Conservation (phyloP, 2,797 vertebrate genomes). For the Eulemur albifrons region DNA sequence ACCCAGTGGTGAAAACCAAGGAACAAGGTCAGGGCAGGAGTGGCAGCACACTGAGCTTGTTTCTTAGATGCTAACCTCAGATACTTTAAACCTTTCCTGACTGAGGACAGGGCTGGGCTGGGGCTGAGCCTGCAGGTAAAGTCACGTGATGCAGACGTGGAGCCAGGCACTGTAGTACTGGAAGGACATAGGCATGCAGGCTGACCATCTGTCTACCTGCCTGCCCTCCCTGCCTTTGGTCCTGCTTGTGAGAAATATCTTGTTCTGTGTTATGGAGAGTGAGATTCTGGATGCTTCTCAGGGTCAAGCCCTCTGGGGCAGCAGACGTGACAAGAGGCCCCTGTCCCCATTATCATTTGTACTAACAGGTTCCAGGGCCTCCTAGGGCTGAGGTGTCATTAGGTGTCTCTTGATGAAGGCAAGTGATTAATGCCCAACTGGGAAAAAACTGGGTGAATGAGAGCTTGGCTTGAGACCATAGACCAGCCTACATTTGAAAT, state of each 20-base stretch:
- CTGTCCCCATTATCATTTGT: neutral
- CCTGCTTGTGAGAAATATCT: neutral
- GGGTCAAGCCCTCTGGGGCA: neutral
- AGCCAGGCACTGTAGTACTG: neutral
- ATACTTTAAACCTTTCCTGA: neutral
- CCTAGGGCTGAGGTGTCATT: neutral
- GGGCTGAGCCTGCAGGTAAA: neutral
- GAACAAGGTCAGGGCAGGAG: neutral
- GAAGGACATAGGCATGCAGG: neutral
- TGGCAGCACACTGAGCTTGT: neutral
- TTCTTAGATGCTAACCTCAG: neutral
- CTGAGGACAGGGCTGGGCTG: neutral
- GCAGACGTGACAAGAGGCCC: neutral
- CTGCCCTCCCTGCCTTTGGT: neutral
- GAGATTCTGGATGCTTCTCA: constrained; percentile 29
- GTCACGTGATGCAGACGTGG: neutral
- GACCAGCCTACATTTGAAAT: neutral
- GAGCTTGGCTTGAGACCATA: neutral
- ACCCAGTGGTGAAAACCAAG: neutral
- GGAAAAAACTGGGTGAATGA: neutral
- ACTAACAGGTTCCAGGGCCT: neutral
- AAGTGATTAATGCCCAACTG: neutral
- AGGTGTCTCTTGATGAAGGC: neutral
- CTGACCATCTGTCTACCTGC: neutral
- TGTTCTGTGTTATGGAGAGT: neutral